phyloP scores from a whole-genome alignment of 2,888 invertebrate genomes.

The Galerucella nymphaeae region DNA sequence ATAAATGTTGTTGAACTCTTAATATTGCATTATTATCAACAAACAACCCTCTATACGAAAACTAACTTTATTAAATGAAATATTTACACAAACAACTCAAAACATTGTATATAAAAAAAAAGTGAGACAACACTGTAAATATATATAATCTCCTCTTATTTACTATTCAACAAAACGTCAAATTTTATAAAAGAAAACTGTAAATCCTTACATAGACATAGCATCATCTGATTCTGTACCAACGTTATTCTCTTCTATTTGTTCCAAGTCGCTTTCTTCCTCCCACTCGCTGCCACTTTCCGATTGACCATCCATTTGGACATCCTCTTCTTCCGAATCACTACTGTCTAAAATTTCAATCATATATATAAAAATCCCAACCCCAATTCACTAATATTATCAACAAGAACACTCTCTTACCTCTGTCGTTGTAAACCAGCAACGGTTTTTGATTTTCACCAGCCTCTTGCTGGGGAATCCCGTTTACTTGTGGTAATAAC shows the following conservation, averaged over 20 bases:
- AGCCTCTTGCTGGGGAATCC: slow-evolving; percentile 49
- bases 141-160: background rate
- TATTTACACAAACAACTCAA: background rate
- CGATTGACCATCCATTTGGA: slow-evolving; percentile 55
- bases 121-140: background rate
- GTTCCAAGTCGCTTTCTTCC: slow-evolving; percentile 59
- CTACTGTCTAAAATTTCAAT: slow-evolving; percentile 54
- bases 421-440: slow-evolving; percentile 70
- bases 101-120: slow-evolving; percentile 9
- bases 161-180: slow-evolving; percentile 1
- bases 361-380: too few species aligned
- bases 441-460: slow-evolving; percentile 64
- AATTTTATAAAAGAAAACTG: slow-evolving; percentile 10
- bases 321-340: slow-evolving; percentile 59
- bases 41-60: background rate
- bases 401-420: slow-evolving; percentile 59
- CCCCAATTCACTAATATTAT: too few species aligned
- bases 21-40: background rate
- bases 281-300: slow-evolving; percentile 62
- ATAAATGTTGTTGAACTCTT: slow-evolving; percentile 42
- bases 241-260: slow-evolving; percentile 34
- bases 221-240: slow-evolving; percentile 25
- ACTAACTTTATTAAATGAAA: background rate
- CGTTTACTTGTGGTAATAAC: slow-evolving; percentile 68
- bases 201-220: slow-evolving; percentile 9